Evolutionary conservation across 2,797 vertebrate genomes (phyloP), one percentile per base, ranked within the genome.

Genomic region (Sphenodon punctatus): DNA sequence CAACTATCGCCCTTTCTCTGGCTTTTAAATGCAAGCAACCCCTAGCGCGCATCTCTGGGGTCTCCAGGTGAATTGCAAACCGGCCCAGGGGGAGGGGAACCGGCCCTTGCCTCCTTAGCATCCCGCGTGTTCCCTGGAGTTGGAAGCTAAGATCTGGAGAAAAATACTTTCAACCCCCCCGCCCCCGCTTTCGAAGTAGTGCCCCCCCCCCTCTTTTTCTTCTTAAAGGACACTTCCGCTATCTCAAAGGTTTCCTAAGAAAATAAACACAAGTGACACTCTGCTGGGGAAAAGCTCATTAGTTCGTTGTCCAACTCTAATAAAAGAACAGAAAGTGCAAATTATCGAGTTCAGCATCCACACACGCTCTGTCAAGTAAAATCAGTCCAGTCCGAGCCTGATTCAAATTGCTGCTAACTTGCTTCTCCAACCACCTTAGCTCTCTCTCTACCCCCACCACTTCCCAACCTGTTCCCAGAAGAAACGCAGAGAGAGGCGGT

Each of bases 211-310:
- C n/a, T n/a, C n/a, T n/a, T n/a, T n/a, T n/a, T n/a, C n/a, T n/a
- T n/a, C n/a, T n/a, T n/a, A n/a, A n/a, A n/a, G n/a, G 89, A 27
- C 90, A 86, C 89, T 94, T 90, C 85, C 76, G 61, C 91, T 93
- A 88, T 86, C 92, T 93, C 70, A 92, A 96, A 95, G 91, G 95
- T 96, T 95, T 95, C 95, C 88, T 92, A 84, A 94, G 94, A 94
- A 97, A 96, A 97, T 97, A 97, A 98, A 97, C 97, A 97, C 94
- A 97, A 97, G 94, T 97, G 98, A 97, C 97, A 97, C 94, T 92
- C 95, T 95, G 92, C 94, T 92, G 91, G 95, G 96, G 96, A 95
- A 96, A 97, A 97, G 95, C 96, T 98, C 97, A 98, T 98, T 98
- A 98, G 97, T 96, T 97, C 96, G 92, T 94, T 96, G 97, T 96